A percentile compares a stretch with the other conserved stretches of the same genome.
phyloP scores from a whole-genome alignment of 2,888 invertebrate genomes.

The Amphipoea lucens region DNA sequence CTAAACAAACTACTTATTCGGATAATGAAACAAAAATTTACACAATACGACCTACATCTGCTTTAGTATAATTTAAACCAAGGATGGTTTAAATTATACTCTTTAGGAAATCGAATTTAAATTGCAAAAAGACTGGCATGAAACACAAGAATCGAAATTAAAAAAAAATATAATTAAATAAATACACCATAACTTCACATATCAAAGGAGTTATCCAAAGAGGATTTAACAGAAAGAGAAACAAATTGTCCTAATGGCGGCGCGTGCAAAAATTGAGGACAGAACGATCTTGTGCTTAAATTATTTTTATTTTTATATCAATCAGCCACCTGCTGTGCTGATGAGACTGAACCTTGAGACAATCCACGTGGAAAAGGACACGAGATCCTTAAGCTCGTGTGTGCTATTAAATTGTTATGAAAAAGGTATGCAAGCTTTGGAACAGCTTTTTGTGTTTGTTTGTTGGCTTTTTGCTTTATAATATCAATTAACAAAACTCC shows the following conservation, averaged over 20 bases:
- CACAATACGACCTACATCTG: background rate
- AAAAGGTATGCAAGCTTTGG: conserved; percentile 5
- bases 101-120: background rate
- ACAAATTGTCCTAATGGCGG: conserved; percentile 17
- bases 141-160: conserved; percentile 13
- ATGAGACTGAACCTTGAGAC: conserved; percentile 71
- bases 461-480: background rate
- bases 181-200: background rate
- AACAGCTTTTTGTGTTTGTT: background rate
- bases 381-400: conserved; percentile 44
- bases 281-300: conserved; percentile 40
- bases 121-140: background rate
- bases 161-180: background rate
- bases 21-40: background rate
- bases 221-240: background rate
- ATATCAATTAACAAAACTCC: background rate
- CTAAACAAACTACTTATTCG: background rate
- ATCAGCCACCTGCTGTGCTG: conserved; percentile 66
- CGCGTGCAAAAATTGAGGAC: conserved; percentile 66
- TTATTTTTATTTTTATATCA: conserved; percentile 53
- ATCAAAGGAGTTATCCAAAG: background rate
- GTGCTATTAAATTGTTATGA: conserved; percentile 40
- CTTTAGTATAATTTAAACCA: background rate
- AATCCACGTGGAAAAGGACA: conserved; percentile 63
- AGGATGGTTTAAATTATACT: too few species aligned